Base-by-base conservation (phyloP, 2,797 vertebrate genomes). In the Brotula barbata region DNA sequence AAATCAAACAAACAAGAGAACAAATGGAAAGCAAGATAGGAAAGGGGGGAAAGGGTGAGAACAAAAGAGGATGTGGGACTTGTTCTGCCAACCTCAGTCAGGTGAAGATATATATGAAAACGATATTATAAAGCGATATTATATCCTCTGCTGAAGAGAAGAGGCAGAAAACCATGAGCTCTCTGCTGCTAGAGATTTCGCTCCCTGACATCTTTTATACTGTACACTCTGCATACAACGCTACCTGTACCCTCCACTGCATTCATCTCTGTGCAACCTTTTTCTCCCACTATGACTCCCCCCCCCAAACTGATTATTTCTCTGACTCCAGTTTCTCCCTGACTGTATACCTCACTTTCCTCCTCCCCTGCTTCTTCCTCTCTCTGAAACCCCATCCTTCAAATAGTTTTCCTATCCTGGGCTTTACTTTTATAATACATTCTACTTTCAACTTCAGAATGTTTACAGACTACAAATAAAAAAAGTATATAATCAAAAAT, bases 1-100 rank as follows among this genome's bases (percentile, higher is more conserved):
- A 78, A 84, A 83, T 77, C 78, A 81, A 86, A 83, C 60, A 70
- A 82, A 80, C 70, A 62, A 21, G 68, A 82, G 68, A 66, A 82
- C 60, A 81, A 85, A 81, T 56, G 58, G 72, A 77, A 75, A 78
- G 62, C 68, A 60, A 34, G 60, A n/a, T 49, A 47, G 52, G 22
- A 20, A 62, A 45, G n/a, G 16, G 37, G 15, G 10, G 23, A 33
- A 33, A 4, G 33, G 64, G 51, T 57, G 55, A 51, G 68, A 78
- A 68, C 53, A 59, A n/a, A n/a, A n/a, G n/a, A n/a, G n/a, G n/a
- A n/a, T n/a, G 64, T 39, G 37, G 50, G 58, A 47, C 47, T 51
- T 66, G 22, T 55, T 37, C 36, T 36, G 44, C 53, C 50, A 65
- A 52, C 54, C 36, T 81, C 69, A 76, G 75, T 75, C 74, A 83